Conservation (phyloP, 2,113 vertebrate species). For the Odontophorus gujanensis region DNA sequence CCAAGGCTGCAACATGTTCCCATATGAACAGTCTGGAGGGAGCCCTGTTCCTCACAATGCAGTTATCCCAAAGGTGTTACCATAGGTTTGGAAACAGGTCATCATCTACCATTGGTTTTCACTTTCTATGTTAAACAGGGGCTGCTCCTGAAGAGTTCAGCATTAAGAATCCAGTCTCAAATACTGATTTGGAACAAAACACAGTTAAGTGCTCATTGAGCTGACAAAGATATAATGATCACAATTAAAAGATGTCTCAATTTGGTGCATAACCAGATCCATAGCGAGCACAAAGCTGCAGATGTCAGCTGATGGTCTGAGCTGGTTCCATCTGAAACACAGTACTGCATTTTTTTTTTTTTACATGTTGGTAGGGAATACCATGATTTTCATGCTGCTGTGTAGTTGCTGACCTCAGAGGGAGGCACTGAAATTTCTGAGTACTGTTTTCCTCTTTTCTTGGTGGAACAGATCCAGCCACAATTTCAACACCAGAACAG, state of each 20-base stretch:
- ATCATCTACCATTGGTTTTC: background rate
- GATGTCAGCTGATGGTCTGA: background rate
- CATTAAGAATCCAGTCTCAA: background rate
- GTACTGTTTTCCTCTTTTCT: background rate
- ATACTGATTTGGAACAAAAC: background rate
- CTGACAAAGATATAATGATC: background rate
- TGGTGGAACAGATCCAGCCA: background rate
- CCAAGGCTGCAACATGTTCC: background rate
- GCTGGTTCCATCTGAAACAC: background rate
- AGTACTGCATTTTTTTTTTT: conserved; percentile 10
- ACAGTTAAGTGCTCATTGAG: background rate
- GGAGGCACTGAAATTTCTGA: background rate
- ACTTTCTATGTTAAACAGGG: background rate
- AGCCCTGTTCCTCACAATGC: background rate
- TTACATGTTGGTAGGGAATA: background rate
- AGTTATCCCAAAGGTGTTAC: background rate
- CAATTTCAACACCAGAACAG: background rate
- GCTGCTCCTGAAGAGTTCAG: background rate
- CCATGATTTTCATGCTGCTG: background rate
- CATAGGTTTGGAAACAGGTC: background rate
- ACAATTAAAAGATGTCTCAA: conserved; percentile 18
- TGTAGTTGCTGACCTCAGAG: background rate
- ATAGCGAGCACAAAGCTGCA: background rate
- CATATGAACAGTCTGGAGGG: background rate
- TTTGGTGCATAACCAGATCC: background rate